Evolutionary conservation across 2,113 vertebrate species (phyloP).

Genomic region (Turnix velox): DNA sequence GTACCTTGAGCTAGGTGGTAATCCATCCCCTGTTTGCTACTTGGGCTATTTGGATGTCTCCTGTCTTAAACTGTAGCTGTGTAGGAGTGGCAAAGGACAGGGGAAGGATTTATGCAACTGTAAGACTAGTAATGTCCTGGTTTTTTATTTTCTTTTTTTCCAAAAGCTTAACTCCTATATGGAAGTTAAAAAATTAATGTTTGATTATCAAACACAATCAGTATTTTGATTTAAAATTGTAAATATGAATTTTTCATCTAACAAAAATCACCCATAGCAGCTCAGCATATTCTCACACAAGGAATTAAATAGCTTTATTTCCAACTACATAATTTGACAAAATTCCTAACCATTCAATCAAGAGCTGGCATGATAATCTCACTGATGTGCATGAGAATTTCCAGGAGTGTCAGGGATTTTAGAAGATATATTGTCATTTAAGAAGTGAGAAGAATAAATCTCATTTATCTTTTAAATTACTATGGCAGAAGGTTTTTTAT

Average conservation of each 20-base stretch:
- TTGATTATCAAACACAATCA: background rate
- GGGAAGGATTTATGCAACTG: background rate
- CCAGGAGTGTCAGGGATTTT: background rate
- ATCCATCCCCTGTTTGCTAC: accelerated
- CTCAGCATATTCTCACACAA: background rate
- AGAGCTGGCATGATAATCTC: background rate
- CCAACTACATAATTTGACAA: background rate
- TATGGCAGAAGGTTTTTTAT: background rate
- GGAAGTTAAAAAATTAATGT: background rate
- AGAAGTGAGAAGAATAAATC: background rate
- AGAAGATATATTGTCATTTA: background rate
- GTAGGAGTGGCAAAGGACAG: background rate
- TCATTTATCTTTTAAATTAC: background rate
- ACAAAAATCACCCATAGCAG: background rate
- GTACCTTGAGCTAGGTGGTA: background rate
- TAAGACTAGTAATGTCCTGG: background rate
- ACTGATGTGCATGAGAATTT: background rate
- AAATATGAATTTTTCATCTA: background rate
- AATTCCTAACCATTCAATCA: background rate
- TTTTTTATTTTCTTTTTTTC: background rate
- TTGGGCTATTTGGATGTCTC: background rate
- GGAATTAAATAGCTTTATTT: background rate
- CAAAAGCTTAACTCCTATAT: background rate
- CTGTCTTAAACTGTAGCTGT: background rate
- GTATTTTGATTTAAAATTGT: background rate